Evolutionary conservation across 64 coral and sea anemone genomes (phyloP).

Genomic region (Actinia tenebrosa): DNA sequence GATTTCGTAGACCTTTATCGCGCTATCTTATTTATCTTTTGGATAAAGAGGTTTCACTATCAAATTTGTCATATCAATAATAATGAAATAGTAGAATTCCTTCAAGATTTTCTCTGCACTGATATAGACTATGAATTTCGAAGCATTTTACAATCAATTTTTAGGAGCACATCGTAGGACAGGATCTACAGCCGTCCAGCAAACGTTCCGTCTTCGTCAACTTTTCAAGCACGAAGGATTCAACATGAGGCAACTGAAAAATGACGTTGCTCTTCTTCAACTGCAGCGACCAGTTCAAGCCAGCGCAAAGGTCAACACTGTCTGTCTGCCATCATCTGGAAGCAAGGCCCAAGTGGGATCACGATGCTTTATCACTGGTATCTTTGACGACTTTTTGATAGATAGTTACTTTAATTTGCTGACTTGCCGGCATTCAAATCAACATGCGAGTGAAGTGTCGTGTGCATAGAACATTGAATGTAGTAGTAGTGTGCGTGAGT

Average conservation of each 20-base stretch:
- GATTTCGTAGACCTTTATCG: no score
- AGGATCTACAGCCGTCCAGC: conserved; percentile 38
- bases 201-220: conserved; percentile 34
- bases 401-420: not conserved
- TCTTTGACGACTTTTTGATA: no score
- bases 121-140: not conserved
- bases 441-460: no score
- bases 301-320: conserved; percentile 41
- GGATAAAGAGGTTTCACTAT: no score
- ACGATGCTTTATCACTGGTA: conserved; percentile 50
- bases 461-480: no score
- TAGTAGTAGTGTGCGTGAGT: no score
- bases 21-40: no score
- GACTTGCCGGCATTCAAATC: not conserved
- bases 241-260: conserved; percentile 34
- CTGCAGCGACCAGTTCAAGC: conserved; percentile 2
- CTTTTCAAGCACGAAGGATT: conserved; percentile 60
- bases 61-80: no score
- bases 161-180: conserved; percentile 66
- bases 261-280: conserved; percentile 48
- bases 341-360: conserved; percentile 8
- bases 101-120: not conserved
- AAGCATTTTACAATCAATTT: not conserved
- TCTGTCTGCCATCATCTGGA: conserved; percentile 29
- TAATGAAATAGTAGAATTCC: no score